Evolutionary conservation across 2,888 invertebrate species (phyloP).

Genomic region (Sylvicola cinctus): DNA sequence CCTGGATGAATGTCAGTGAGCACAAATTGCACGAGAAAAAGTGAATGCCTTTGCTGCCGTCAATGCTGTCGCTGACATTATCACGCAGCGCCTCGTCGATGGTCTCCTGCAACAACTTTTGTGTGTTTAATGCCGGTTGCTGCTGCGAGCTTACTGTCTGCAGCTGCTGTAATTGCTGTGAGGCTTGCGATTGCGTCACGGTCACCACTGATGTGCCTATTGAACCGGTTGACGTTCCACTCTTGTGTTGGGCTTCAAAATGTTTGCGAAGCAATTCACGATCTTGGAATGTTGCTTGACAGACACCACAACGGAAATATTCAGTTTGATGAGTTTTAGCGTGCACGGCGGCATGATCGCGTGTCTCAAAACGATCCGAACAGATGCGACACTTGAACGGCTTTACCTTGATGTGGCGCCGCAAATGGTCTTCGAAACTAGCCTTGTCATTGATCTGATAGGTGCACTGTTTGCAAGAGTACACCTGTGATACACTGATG

Average conservation of each 20-base stretch:
- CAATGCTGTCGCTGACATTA: slow-evolving; percentile 10
- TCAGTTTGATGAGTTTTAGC: slow-evolving; percentile 26
- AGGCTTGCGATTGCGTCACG: slow-evolving; percentile 10
- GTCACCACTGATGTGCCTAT: slow-evolving; percentile 9
- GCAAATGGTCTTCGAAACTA: slow-evolving; percentile 23
- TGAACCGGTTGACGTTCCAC: slow-evolving; percentile 1
- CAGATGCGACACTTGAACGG: slow-evolving; percentile 28
- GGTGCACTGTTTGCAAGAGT: slow-evolving; percentile 23
- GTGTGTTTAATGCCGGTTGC: slow-evolving; percentile 14
- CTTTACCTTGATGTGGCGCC: slow-evolving; percentile 24
- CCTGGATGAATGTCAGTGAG: slow-evolving; percentile 26
- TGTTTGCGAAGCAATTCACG: slow-evolving; percentile 24
- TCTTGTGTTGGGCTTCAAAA: slow-evolving; percentile 21
- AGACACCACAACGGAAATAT: slow-evolving; percentile 25
- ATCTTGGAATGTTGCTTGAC: slow-evolving; percentile 22
- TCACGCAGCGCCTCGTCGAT: slow-evolving; percentile 27
- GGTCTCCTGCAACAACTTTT: slow-evolving; percentile 24
- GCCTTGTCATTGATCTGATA: slow-evolving; percentile 23
- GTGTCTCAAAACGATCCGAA: slow-evolving; percentile 24
- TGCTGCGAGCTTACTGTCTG: slow-evolving; percentile 1
- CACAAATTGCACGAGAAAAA: slow-evolving; percentile 27
- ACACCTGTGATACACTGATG: slow-evolving; percentile 13
- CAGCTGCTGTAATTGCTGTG: slow-evolving; percentile 7
- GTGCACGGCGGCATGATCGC: slow-evolving; percentile 24
- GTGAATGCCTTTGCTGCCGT: slow-evolving; percentile 17